Conservation (phyloP, 2,888 invertebrate species). For the Lasioglossum zephyrum region DNA sequence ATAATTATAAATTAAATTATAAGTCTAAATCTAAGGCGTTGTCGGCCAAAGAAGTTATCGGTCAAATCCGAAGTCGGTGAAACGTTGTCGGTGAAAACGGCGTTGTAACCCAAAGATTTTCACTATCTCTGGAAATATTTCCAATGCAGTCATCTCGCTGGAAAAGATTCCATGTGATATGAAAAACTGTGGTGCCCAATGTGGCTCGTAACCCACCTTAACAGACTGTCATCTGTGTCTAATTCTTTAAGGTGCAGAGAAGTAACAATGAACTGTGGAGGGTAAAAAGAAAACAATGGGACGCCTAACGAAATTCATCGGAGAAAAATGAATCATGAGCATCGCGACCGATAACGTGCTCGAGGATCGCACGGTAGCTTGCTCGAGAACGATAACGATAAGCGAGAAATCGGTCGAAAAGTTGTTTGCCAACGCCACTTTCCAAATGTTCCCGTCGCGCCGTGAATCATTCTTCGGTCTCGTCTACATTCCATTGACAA, state of each 20-base stretch:
- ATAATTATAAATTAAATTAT: too few relatives aligned
- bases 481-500: neutral
- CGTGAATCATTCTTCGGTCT: neutral
- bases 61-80: too few relatives aligned
- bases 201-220: too few relatives aligned
- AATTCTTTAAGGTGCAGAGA: neutral
- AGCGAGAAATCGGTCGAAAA: neutral
- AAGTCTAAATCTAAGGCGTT: too few relatives aligned
- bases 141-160: too few relatives aligned
- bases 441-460: neutral
- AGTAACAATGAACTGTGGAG: neutral
- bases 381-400: neutral
- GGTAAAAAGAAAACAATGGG: neutral
- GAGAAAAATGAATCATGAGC: neutral
- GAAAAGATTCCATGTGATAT: too few relatives aligned
- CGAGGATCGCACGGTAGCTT: neutral
- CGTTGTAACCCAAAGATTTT: too few relatives aligned
- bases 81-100: too few relatives aligned
- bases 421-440: neutral
- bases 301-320: neutral
- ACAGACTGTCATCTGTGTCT: neutral
- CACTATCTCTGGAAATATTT: too few relatives aligned
- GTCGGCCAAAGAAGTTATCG: too few relatives aligned
- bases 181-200: too few relatives aligned
- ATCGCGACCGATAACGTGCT: neutral